A percentile compares a stretch with the other conserved stretches of the same genome.
Conservation (phyloP, 1,140 invertebrate genomes). For the Trichomalopsis sarcophagae region DNA sequence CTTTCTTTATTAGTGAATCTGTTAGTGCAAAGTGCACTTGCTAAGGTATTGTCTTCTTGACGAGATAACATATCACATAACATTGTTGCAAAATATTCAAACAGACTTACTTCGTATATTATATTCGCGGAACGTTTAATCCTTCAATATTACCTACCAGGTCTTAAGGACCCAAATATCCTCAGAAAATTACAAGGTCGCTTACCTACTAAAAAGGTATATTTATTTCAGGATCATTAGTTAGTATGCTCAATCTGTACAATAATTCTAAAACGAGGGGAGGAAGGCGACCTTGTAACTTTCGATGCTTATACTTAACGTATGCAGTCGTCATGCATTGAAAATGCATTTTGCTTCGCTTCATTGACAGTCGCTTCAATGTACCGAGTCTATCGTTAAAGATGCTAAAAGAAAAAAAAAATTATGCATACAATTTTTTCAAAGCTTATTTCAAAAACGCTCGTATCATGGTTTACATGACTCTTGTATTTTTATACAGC, state of each 20-base stretch:
- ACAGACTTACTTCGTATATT: slow-evolving; percentile 45
- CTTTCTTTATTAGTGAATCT: slow-evolving; percentile 47
- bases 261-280: background rate
- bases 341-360: slow-evolving; percentile 53
- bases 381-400: background rate
- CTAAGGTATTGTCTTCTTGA: slow-evolving; percentile 63
- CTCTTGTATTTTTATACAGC: slow-evolving; percentile 4
- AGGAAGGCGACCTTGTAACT: slow-evolving; percentile 21
- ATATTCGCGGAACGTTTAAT: slow-evolving; percentile 37
- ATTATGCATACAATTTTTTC: slow-evolving; percentile 10
- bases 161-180: background rate
- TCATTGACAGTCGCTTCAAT: background rate
- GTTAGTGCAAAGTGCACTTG: slow-evolving; percentile 53
- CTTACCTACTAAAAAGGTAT: slow-evolving; percentile 20
- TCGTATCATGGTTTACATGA: background rate
- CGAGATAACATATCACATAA: slow-evolving; percentile 65
- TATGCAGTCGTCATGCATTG: slow-evolving; percentile 55
- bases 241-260: background rate
- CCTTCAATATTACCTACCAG: slow-evolving; percentile 29
- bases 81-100: slow-evolving; percentile 59
- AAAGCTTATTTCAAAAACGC: background rate
- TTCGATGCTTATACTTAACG: slow-evolving; percentile 22
- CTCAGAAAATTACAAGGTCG: slow-evolving; percentile 22
- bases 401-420: slow-evolving; percentile 4
- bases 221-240: slow-evolving; percentile 18